Conservation (phyloP, 1,140 invertebrate genomes). For the Drosophila burlai region DNA sequence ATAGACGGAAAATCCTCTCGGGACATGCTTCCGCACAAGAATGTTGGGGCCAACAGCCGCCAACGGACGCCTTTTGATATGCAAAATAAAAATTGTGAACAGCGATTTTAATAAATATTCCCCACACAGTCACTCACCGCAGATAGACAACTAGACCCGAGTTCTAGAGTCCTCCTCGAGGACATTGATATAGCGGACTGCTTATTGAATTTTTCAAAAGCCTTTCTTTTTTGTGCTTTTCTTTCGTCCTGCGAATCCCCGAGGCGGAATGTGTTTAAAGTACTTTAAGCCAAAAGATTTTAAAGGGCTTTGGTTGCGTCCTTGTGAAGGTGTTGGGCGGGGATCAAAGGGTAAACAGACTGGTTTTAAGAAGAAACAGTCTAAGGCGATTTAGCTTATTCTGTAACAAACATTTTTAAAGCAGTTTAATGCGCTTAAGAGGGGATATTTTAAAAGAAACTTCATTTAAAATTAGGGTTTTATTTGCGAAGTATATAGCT, state of each 20-base stretch:
- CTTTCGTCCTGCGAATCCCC: constrained; percentile 5
- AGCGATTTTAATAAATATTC: constrained; percentile 80
- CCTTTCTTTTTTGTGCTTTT: constrained; percentile 23
- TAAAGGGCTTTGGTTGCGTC: constrained; percentile 20
- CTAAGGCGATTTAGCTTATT: constrained; percentile 1
- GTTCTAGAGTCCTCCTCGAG: constrained; percentile 23
- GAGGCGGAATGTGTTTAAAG: constrained; percentile 27
- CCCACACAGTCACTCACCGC: constrained; percentile 46
- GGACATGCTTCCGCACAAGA: constrained; percentile 48
- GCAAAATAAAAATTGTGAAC: constrained; percentile 77
- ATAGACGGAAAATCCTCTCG: constrained; percentile 22
- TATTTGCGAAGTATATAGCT: not conserved
- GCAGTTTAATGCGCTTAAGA: not conserved
- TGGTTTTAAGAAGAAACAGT: not conserved
- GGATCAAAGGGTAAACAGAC: not conserved
- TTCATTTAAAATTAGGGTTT: no score
- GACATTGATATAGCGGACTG: constrained; percentile 48
- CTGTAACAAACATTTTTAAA: not conserved
- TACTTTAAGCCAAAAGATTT: constrained; percentile 49
- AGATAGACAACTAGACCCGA: constrained; percentile 36
- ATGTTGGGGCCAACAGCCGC: constrained; percentile 34
- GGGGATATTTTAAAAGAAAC: not conserved
- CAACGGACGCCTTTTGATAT: constrained; percentile 73
- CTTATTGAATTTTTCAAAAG: constrained; percentile 78
- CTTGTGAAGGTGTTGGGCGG: not conserved